These are phyloP conservation scores for Gorsachius goisagi DNA, from an alignment of 2,113 vertebrate genomes.

Conservation along the genomic window DNA sequence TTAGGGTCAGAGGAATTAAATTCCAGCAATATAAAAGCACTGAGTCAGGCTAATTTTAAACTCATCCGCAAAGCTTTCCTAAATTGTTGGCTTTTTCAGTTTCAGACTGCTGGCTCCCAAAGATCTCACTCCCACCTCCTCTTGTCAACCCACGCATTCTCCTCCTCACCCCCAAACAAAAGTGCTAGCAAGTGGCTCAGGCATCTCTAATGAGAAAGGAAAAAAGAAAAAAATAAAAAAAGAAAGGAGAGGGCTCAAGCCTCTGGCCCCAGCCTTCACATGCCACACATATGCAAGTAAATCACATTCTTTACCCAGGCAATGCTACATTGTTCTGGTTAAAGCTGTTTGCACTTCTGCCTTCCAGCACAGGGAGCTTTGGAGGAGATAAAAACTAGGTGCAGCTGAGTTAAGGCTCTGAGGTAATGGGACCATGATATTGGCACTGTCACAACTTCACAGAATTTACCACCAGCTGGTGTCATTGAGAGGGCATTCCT, in stretches of 20 bases:
- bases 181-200: neutral
- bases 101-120: neutral
- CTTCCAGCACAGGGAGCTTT: neutral
- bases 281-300: neutral
- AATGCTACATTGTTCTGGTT: slow-evolving; percentile 15
- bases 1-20: slow-evolving; percentile 25
- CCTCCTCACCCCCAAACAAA: neutral
- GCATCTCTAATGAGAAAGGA: neutral
- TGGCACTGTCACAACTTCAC: neutral
- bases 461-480: neutral
- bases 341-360: neutral
- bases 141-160: neutral
- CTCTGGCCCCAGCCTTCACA: neutral
- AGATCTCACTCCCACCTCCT: neutral
- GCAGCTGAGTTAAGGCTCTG: neutral
- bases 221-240: neutral
- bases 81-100: neutral
- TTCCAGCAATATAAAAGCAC: slow-evolving; percentile 21
- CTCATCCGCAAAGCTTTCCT: neutral
- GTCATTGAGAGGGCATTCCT: neutral
- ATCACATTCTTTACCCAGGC: slow-evolving; percentile 40
- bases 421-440: fast-evolving
- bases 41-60: slow-evolving; percentile 36
- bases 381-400: neutral
- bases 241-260: neutral